These are phyloP conservation scores for Geothlypis trichas DNA, from an alignment of 2,113 vertebrate genomes.

Conservation along the genomic window DNA sequence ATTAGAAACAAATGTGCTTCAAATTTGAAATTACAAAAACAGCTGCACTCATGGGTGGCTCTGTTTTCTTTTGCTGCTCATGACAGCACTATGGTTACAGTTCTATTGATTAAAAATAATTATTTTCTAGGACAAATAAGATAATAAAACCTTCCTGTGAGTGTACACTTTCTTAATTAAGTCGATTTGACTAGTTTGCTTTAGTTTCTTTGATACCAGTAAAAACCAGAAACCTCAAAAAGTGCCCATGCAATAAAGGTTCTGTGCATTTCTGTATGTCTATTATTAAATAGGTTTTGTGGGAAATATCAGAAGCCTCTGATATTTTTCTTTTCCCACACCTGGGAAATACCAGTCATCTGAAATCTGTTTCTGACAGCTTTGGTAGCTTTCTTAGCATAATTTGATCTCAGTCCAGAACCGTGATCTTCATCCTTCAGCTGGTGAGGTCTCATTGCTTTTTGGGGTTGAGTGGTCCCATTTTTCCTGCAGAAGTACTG, in stretches of 20 bases:
- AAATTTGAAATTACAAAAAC: background rate
- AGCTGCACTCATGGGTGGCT: background rate
- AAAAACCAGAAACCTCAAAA: background rate
- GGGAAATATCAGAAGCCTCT: background rate
- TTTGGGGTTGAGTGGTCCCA: background rate
- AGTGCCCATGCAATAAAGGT: background rate
- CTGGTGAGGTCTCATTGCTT: background rate
- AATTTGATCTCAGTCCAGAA: background rate
- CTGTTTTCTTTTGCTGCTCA: background rate
- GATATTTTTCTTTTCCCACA: background rate
- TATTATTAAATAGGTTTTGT: background rate
- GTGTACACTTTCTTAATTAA: background rate
- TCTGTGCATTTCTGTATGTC: background rate
- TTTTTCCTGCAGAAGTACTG: background rate
- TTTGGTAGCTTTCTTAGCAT: background rate
- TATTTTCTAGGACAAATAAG: constrained; percentile 15
- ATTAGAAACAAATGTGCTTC: background rate
- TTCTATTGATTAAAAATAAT: background rate
- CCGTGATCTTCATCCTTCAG: background rate
- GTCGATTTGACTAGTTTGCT: background rate
- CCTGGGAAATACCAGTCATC: background rate
- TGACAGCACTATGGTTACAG: background rate
- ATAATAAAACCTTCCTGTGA: background rate
- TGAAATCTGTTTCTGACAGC: background rate
- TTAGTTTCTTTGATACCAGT: background rate